Base-by-base conservation (phyloP, 1,140 invertebrate genomes). In the Drosophila ananassae region DNA sequence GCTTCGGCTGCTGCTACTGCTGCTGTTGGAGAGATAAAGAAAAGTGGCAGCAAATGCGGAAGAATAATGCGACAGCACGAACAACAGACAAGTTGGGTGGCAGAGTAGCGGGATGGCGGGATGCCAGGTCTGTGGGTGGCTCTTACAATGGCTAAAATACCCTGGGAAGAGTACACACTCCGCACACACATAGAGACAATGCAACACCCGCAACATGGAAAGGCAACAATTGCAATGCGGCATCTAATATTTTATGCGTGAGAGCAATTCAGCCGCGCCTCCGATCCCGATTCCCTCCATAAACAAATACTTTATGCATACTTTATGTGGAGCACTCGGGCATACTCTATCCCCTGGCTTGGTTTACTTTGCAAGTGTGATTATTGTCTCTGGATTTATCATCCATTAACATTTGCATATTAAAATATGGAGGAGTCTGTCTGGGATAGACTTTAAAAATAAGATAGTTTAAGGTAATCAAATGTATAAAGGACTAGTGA, bases 51-150 rank as follows among this genome's bases (percentile, higher is more conserved):
- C 72, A 89, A 89, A 89, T 89, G 79, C 84, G 79, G 79, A 89
- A 89, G 83, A 89, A 89, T 89, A 89, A 89, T 89, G 83, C 83
- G 83, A 89, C 84, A 89, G 84, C 84, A 89, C 79, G 83, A 87
- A 87, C 82, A 89, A 82, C 62, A 76, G 74, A 66, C 73, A 59
- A 39, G 64, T 37, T 55, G 48, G 59, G 12, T 37, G 10, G 34
- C 34, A 9, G 32, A 8, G 9, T 32, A 10, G 32, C 32, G 32
- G 34, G 34, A 12, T 37, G 34, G 34, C 30, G 30, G 30, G 30
- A 8, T 32, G 30, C 24, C 62, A 39, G 55, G 32, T 32, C 13
- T 48, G 24, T 39, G 28, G 13, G 21, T 24, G 64, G 44, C 25
- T 39, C 48, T 72, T 72, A 87, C 78, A 89, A 89, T 87, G 71